phyloP scores from a whole-genome alignment of 2,113 vertebrate genomes.

The Prionailurus bengalensis region DNA sequence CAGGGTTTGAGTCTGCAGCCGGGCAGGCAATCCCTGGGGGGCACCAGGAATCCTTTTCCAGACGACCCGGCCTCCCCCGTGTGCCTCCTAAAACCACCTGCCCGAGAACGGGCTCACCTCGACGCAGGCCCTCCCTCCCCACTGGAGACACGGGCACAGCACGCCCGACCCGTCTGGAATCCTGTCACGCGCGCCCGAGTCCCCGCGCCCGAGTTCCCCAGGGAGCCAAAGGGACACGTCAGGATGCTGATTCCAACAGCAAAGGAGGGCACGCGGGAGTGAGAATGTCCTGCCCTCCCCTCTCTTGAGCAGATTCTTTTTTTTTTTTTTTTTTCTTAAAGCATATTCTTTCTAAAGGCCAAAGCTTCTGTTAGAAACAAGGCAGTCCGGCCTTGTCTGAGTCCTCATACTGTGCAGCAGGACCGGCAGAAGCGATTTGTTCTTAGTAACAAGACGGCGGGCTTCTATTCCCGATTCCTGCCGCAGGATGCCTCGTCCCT shows the following conservation, averaged over 20 bases:
- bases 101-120: no score
- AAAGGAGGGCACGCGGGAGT: accelerated
- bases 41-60: neutral
- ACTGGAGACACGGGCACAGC: neutral
- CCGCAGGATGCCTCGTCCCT: accelerated
- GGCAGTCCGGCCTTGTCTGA: neutral
- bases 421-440: neutral
- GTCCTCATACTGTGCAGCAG: neutral
- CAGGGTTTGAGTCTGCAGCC: neutral
- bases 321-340: neutral
- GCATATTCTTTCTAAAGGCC: neutral
- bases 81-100: neutral
- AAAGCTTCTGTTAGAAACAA: neutral
- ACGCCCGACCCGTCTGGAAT: neutral
- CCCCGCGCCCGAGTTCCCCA: no score
- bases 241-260: neutral
- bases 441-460: neutral
- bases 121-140: neutral
- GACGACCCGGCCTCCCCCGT: neutral
- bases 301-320: neutral
- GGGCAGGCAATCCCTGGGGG: neutral
- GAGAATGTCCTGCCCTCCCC: neutral
- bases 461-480: no score
- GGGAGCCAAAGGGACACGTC: neutral
- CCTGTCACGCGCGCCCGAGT: neutral